Conservation (phyloP, 64 coral and sea anemone species). For the Stichodactyla helianthus region DNA sequence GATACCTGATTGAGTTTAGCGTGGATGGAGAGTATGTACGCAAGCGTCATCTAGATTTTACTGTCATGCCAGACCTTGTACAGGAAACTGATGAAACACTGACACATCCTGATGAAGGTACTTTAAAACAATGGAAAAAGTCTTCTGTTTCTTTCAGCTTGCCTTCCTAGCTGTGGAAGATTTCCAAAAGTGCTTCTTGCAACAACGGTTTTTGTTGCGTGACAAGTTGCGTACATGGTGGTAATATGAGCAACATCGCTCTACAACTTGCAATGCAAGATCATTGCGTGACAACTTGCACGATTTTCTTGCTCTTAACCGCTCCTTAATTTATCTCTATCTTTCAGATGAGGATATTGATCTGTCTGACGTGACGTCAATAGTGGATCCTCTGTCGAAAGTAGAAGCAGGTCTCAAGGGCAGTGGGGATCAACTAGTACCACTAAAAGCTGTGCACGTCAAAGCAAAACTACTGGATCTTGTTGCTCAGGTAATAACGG, state of each 20-base stretch:
- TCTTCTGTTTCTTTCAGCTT: too few relatives aligned
- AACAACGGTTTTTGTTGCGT: too few relatives aligned
- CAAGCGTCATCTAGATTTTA: conserved; percentile 27
- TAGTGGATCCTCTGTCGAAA: conserved; percentile 73
- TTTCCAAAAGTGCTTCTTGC: too few relatives aligned
- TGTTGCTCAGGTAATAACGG: conserved; percentile 62
- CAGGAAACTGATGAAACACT: conserved; percentile 4
- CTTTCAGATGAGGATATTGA: conserved; percentile 26
- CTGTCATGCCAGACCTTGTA: conserved; percentile 28
- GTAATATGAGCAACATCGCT: too few relatives aligned
- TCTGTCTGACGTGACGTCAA: conserved; percentile 68
- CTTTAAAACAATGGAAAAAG: neutral
- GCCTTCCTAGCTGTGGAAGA: too few relatives aligned
- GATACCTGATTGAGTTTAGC: conserved; percentile 58
- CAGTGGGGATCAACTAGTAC: conserved; percentile 66
- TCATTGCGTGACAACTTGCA: neutral
- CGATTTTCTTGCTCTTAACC: neutral
- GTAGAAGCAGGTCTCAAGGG: conserved; percentile 80
- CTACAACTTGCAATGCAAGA: too few relatives aligned
- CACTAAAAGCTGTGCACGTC: conserved; percentile 79
- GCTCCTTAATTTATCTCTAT: neutral
- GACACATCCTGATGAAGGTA: neutral
- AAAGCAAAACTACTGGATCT: conserved; percentile 78
- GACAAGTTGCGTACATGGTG: too few relatives aligned
- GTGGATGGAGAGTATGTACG: conserved; percentile 30